Conservation (phyloP, 2,888 invertebrate genomes). For the Oscheius sp. region DNA sequence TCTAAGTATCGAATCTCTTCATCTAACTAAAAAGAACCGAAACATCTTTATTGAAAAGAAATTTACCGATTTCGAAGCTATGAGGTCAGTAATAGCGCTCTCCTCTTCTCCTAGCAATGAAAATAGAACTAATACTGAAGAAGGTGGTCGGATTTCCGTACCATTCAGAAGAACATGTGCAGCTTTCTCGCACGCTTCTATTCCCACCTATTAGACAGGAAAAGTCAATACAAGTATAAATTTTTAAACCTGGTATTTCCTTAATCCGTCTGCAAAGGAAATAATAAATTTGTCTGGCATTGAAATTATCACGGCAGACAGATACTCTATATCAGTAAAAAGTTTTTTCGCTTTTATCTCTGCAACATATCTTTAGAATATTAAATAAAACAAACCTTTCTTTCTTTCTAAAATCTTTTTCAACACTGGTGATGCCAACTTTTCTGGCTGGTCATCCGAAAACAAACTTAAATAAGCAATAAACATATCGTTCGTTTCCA, state of each 20-base stretch:
- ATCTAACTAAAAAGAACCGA: constrained; percentile 54
- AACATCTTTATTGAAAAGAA: neutral
- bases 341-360: constrained; percentile 40
- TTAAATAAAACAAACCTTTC: constrained; percentile 28
- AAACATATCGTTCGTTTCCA: constrained; percentile 50
- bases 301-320: constrained; percentile 27
- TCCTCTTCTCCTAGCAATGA: constrained; percentile 41
- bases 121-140: constrained; percentile 38
- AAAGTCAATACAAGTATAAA: constrained; percentile 2
- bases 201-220: constrained; percentile 41
- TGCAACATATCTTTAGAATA: too few species aligned
- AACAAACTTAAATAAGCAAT: constrained; percentile 52
- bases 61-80: constrained; percentile 50
- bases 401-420: constrained; percentile 46
- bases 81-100: constrained; percentile 46
- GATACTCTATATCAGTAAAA: constrained; percentile 40
- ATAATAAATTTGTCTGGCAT: constrained; percentile 47
- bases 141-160: constrained; percentile 46
- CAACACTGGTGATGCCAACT: constrained; percentile 38
- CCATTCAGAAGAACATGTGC: constrained; percentile 46
- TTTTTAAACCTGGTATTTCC: constrained; percentile 33
- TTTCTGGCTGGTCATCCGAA: constrained; percentile 47
- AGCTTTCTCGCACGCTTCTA: constrained; percentile 42
- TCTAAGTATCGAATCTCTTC: constrained; percentile 53
- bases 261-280: constrained; percentile 25